Base-by-base conservation (phyloP, 2,888 invertebrate species). In the Cephus spinipes region DNA sequence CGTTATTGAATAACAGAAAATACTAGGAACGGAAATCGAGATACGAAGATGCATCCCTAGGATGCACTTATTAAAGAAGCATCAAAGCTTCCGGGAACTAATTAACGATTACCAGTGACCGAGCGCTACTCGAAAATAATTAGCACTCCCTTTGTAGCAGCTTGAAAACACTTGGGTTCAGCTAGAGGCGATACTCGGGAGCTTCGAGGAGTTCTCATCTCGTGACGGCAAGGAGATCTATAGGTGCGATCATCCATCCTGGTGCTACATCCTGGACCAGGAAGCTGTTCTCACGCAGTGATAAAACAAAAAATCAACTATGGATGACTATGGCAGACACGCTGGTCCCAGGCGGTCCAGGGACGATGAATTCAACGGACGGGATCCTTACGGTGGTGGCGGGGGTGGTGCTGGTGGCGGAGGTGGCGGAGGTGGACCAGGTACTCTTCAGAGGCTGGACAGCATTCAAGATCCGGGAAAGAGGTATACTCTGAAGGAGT, bases 401-500 rank as follows among this genome's bases (percentile, higher is more conserved):
- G 79, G 82, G 4, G 81, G 80, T 4, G 80, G 81, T 1, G 83
- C 84, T 12, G 74, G 78, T 1, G 92, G 87, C 81, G 79, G 83
- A 12, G 74, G 79, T 68, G 76, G 74, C 87, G 75, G 81, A 31
- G 79, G 78, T 77, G 79, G 81, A 55, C 78, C 77, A 9, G 83
- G 79, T 12, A 83, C 85, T 34, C 81, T 91, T 34, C 87, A 89
- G 73, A 86, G 90, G 32, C 92, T 95, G 81, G 93, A 95, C 83
- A 93, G 95, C 82, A 92, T 98, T 80, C 95, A 95, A 77, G 96
- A 96, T 91, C 97, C 97, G 0, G 94, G 94, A 77, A 95, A 95
- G 82, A 94, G 96, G 82, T 98, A 96, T 92, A 93, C 93, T 76
- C 92, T 98, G 34, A 94, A 94, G 77, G 94, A 94, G 78, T 92